Evolutionary conservation across 1,140 invertebrate genomes (phyloP).

Genomic region (Luehdorfia chinensis): DNA sequence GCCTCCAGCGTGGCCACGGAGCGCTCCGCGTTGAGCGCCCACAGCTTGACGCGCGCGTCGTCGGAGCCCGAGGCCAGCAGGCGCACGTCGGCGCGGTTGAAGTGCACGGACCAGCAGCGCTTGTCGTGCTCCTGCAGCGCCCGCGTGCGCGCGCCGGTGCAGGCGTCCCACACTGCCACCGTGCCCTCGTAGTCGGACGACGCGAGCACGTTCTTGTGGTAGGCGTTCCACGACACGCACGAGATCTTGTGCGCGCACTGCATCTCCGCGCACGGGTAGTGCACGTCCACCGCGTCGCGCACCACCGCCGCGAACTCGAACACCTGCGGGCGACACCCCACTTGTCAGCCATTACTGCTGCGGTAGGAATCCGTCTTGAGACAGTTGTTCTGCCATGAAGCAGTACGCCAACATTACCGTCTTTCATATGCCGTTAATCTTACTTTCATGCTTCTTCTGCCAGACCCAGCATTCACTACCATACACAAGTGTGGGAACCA

Average conservation of each 20-base stretch:
- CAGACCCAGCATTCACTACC: too few relatives aligned
- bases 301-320: constrained; percentile 94
- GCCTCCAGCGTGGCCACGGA: constrained; percentile 83
- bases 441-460: too few relatives aligned
- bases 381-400: too few relatives aligned
- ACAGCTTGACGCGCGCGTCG: constrained; percentile 96
- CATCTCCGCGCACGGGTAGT: constrained; percentile 96
- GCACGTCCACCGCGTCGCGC: constrained; percentile 90
- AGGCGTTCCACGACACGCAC: constrained; percentile 96
- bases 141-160: constrained; percentile 85
- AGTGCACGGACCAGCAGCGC: constrained; percentile 97
- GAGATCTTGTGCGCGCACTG: constrained; percentile 96
- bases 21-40: constrained; percentile 92
- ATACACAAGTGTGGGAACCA: too few relatives aligned
- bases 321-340: constrained; percentile 73
- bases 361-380: too few relatives aligned
- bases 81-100: constrained; percentile 94
- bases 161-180: constrained; percentile 95
- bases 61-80: constrained; percentile 96
- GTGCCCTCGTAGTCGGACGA: constrained; percentile 98
- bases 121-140: constrained; percentile 96
- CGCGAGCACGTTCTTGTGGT: constrained; percentile 92
- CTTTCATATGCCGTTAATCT: too few relatives aligned
- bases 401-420: too few relatives aligned
- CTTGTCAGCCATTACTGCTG: too few relatives aligned